Base-by-base conservation (phyloP, 2,888 invertebrate genomes). In the Leptopilina syphax region DNA sequence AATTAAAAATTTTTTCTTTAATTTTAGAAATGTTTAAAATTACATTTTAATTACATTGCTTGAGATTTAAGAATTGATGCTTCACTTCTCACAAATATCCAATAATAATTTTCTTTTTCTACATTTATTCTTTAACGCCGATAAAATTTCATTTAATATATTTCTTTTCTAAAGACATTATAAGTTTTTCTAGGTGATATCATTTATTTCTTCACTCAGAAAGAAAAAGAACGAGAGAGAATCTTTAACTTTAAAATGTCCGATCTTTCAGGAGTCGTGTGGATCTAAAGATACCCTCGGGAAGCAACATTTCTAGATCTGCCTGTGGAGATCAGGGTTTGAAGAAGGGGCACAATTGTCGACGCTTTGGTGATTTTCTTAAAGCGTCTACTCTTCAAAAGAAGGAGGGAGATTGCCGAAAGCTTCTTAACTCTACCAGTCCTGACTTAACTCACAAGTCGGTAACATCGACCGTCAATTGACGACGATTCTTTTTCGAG, bases 401-500 rank as follows among this genome's bases (percentile, higher is more conserved):
- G 73, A 73, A 86, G 86, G 86, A 85, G 85, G 84, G 83, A 87
- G 87, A 85, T 85, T 85, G 84, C 84, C 85, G 85, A 83, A 81
- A 88, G 86, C 87, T 88, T 87, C 86, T 85, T 85, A 82, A 83
- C 79, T 81, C 86, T 83, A 86, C 86, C 91, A 91, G 91, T 92
- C 89, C 88, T 88, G 87, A 90, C 88, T 90, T 89, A 87, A 90
- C 90, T 89, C 89, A 88, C 90, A 88, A 90, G 88, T 80, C 79
- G 79, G 79, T 79, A 78, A 81, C 84, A 84, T 90, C 88, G 88
- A 88, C 87, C 88, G 88, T 89, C 80, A 82, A 77, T 78, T 80
- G 80, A 80, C 81, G 78, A 80, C 77, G 77, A 84, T 65, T 76
- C 81, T 80, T 67, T 63, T 68, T 81, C 54, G 57, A 76, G 67